Evolutionary conservation across 2,888 invertebrate species (phyloP), one percentile per base, ranked within the genome.

Genomic region (Ashinkailepas kermadecensis): DNA sequence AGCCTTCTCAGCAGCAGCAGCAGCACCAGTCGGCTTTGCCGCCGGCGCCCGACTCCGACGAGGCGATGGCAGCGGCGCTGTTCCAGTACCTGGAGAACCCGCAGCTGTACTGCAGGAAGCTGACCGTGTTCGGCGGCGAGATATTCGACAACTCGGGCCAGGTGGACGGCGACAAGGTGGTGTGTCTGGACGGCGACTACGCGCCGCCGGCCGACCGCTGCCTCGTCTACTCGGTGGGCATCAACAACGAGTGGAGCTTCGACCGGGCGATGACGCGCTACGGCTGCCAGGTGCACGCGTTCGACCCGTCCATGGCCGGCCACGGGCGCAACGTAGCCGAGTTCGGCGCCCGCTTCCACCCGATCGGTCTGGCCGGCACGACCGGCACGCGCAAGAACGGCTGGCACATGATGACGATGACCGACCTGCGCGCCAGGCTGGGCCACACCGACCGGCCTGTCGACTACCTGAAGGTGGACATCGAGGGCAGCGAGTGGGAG

Each of bases 161-260:
- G 39, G 15, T 74, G 15, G 74, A 74, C 54, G 74, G 74, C 54
- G 74, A 74, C 54, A 74, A 54, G 74, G 21, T 74, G 9, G 54
- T 74, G 8, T 74, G 74, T 18, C 74, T 74, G 18, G 74, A 74
- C 21, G 18, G 1, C 18, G 54, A 7, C 3, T 0, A 0, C 8
- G 74, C 74, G 21, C 74, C 74, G 54, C 54, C 39, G 10, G 54
- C 54, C 13, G 54, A 18, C 21, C 11, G 9, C 39, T 74, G 74
- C 21, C 54, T 74, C 18, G 18, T 74, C 74, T 74, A 74, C 74
- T 74, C 74, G 18, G 39, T 54, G 18, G 74, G 74, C 4, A 54
- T 74, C 54, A 13, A 10, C 54, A 54, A 54, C 74, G 74, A 74
- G 54, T 74, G 74, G 74, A 74, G 74, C 74, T 74, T 74, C 74